A percentile compares a stretch with the other conserved stretches of the same genome.
These are phyloP conservation scores for Carabus problematicus DNA, from an alignment of 2,888 invertebrate species.

Conservation along the genomic window DNA sequence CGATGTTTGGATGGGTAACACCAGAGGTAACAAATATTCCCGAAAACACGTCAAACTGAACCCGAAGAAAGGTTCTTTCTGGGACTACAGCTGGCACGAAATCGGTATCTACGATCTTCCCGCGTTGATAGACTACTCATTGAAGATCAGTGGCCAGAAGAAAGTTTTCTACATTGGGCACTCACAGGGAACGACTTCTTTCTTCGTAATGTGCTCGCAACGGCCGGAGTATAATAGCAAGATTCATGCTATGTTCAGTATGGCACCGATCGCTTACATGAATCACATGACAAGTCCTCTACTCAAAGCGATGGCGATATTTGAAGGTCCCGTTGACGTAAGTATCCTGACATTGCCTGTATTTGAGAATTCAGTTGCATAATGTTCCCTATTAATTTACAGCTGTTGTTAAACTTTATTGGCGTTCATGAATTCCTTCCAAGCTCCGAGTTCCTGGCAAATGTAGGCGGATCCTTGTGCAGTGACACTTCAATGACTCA, in stretches of 20 bases:
- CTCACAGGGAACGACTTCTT: conserved; percentile 77
- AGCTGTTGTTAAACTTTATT: conserved; percentile 51
- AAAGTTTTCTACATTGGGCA: conserved; percentile 81
- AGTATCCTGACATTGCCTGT: conserved; percentile 24
- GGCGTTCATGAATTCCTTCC: conserved; percentile 71
- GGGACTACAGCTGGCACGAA: conserved; percentile 77
- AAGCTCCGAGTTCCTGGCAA: conserved; percentile 60
- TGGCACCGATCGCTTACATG: conserved; percentile 75
- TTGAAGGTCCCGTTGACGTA: conserved; percentile 46
- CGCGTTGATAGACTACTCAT: conserved; percentile 77
- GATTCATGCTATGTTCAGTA: conserved; percentile 69
- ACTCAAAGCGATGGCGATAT: conserved; percentile 49
- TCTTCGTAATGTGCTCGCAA: conserved; percentile 72
- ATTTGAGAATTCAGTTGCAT: not conserved
- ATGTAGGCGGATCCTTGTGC: conserved; percentile 24
- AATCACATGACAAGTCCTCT: conserved; percentile 60
- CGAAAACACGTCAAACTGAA: conserved; percentile 58
- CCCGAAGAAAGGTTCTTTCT: conserved; percentile 48
- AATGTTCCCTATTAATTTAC: conserved; percentile 44
- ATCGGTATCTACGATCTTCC: conserved; percentile 82
- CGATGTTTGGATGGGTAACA: conserved; percentile 41
- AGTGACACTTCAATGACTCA: conserved; percentile 42
- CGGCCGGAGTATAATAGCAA: conserved; percentile 71
- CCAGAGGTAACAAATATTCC: conserved; percentile 58
- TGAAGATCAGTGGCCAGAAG: conserved; percentile 64